Conservation (phyloP, 2,797 vertebrate species). For the Rachycentron canadum region DNA sequence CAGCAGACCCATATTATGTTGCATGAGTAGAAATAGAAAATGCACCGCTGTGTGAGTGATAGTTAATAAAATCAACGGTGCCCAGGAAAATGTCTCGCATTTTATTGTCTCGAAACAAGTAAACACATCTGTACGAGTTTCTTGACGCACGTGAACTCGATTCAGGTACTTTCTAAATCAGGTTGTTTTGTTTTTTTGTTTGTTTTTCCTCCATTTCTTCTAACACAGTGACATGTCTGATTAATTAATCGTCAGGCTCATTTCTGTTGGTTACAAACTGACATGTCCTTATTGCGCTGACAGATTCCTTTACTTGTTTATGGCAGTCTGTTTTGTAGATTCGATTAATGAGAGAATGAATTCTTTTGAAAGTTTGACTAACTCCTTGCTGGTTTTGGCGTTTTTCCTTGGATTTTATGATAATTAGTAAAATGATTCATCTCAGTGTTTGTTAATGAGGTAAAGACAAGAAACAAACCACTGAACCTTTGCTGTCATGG, state of each 20-base stretch:
- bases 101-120: not conserved
- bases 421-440: not conserved
- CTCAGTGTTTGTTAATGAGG: conserved; percentile 20
- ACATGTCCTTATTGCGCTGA: not conserved
- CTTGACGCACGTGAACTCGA: not conserved
- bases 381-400: not conserved
- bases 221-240: not conserved
- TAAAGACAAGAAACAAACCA: conserved; percentile 12
- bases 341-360: not conserved
- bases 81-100: not conserved
- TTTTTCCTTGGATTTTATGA: conserved; percentile 17
- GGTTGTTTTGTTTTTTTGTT: too few species aligned
- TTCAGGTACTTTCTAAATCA: not conserved
- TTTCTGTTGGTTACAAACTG: too few species aligned
- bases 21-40: not conserved
- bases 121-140: not conserved
- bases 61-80: too few species aligned
- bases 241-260: not conserved
- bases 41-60: too few species aligned
- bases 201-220: not conserved
- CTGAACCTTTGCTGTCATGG: too few species aligned
- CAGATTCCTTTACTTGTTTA: conserved; percentile 13
- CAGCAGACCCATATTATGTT: not conserved
- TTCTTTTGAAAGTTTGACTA: not conserved
- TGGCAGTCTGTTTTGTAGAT: not conserved